Percentiles rank a stretch among this genome's conserved stretches.
Conservation (phyloP, 2,113 vertebrate genomes). For the Erythrocercus mccallii region DNA sequence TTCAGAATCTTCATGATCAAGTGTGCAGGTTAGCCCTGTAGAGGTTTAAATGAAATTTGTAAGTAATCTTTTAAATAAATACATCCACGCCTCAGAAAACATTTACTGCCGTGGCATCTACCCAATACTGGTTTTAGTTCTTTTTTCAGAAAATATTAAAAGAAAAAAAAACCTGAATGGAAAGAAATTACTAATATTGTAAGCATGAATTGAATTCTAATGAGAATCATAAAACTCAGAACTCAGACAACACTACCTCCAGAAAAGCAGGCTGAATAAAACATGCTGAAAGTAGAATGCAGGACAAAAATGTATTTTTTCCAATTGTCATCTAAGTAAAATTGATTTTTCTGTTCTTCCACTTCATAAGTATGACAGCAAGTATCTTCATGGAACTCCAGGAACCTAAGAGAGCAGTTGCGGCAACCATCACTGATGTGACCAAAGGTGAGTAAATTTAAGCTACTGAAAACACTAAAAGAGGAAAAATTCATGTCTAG, state of each 20-base stretch:
- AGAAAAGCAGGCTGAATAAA: not conserved
- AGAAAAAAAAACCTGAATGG: not conserved
- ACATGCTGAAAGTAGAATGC: not conserved
- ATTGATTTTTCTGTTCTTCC: not conserved
- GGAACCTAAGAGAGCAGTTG: not conserved
- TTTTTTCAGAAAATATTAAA: not conserved
- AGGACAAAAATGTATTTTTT: not conserved
- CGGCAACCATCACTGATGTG: not conserved
- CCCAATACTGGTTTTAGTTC: not conserved
- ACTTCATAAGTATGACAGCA: not conserved
- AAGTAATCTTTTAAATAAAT: not conserved
- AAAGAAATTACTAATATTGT: not conserved
- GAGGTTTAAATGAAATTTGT: not conserved
- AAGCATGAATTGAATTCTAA: not conserved
- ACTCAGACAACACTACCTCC: not conserved
- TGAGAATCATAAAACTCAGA: not conserved
- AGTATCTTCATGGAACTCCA: not conserved
- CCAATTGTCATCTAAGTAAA: not conserved
- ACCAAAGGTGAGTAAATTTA: slow-evolving; percentile 19
- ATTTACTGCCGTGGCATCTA: not conserved
- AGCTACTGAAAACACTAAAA: slow-evolving; percentile 39
- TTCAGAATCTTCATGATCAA: not conserved
- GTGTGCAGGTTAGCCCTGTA: not conserved
- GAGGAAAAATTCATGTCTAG: slow-evolving; percentile 22
- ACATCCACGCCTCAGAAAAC: not conserved